Evolutionary conservation across 2,888 invertebrate species (phyloP).

Genomic region (Fissipunctia ypsillon): DNA sequence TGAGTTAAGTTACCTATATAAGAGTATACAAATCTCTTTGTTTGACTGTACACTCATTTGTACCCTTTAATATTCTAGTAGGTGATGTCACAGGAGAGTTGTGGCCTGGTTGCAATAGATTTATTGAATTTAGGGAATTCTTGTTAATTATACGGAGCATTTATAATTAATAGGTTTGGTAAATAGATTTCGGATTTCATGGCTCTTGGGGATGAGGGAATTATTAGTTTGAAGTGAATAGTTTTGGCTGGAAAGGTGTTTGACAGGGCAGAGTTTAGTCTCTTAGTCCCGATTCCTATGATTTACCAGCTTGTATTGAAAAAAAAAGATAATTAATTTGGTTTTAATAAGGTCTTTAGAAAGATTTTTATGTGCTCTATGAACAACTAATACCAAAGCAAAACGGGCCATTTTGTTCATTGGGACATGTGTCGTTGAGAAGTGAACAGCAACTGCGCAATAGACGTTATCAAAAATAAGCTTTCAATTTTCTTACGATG

Average conservation of each 20-base stretch:
- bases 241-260: conserved; percentile 1
- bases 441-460: background rate
- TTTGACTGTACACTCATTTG: conserved; percentile 60
- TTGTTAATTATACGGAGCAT: conserved; percentile 55
- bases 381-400: background rate
- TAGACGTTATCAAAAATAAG: background rate
- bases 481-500: background rate
- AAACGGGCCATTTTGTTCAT: background rate
- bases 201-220: conserved; percentile 12
- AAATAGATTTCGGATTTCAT: conserved; percentile 47
- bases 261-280: too few relatives aligned
- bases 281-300: too few relatives aligned
- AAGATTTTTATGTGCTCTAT: background rate
- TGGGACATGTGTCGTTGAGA: background rate
- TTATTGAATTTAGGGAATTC: conserved; percentile 62
- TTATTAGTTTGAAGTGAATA: conserved; percentile 18
- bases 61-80: conserved; percentile 65
- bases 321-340: too few relatives aligned
- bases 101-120: conserved; percentile 37
- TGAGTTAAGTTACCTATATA: too few relatives aligned
- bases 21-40: background rate
- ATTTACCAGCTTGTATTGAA: too few relatives aligned
- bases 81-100: conserved; percentile 59
- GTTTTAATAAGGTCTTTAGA: too few relatives aligned
- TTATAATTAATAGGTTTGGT: conserved; percentile 47